Conservation (phyloP, 2,797 vertebrate genomes). For the Adrianichthys oophorus region DNA sequence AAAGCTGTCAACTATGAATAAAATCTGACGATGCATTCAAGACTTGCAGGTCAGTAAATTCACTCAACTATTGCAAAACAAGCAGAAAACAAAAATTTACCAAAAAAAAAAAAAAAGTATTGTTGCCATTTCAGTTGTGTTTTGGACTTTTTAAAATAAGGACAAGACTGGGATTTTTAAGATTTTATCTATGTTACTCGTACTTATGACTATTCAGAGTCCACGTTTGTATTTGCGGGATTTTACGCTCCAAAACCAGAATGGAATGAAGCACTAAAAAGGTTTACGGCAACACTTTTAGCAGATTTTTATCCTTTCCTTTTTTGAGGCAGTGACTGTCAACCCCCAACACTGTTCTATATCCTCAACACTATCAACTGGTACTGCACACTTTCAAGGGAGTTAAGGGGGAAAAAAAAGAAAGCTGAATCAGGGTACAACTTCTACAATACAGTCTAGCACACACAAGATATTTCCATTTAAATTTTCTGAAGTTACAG, state of each 20-base stretch:
- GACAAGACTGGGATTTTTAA: background rate
- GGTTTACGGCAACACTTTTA: constrained; percentile 65
- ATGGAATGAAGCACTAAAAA: constrained; percentile 35
- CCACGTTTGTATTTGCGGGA: constrained; percentile 20
- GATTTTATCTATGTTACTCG: constrained; percentile 16
- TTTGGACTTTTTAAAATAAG: constrained; percentile 16
- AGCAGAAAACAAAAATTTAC: constrained; percentile 6
- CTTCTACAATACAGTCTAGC: constrained; percentile 77
- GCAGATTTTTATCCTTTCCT: constrained; percentile 53
- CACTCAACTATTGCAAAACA: constrained; percentile 54
- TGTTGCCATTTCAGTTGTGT: constrained; percentile 16
- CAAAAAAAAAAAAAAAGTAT: constrained; percentile 18
- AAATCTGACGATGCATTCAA: constrained; percentile 43
- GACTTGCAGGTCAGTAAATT: constrained; percentile 65
- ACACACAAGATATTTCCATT: constrained; percentile 72
- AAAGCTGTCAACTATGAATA: constrained; percentile 46
- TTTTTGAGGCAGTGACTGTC: constrained; percentile 11
- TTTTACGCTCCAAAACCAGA: constrained; percentile 42
- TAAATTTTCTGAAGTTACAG: constrained; percentile 70
- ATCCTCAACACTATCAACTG: constrained; percentile 66
- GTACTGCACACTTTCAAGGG: constrained; percentile 67
- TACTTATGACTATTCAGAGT: constrained; percentile 43
- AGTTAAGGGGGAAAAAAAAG: constrained; percentile 2
- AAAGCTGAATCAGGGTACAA: constrained; percentile 57
- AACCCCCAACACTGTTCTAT: constrained; percentile 53